phyloP scores from a whole-genome alignment of 2,113 vertebrate species.

The Amblyornis subalaris region DNA sequence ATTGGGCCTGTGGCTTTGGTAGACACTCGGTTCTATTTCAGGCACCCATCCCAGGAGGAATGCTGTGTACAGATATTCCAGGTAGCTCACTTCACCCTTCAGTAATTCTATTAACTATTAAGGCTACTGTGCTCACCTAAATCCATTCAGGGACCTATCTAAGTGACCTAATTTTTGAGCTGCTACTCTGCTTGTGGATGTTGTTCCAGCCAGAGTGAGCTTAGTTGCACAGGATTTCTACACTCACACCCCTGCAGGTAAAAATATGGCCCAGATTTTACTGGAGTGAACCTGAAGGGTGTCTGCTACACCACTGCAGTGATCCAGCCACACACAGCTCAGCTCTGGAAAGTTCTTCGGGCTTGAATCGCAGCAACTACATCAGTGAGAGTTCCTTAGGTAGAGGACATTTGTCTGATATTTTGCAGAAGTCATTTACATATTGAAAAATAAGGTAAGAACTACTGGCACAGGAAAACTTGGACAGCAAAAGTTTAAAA shows the following conservation, averaged over 20 bases:
- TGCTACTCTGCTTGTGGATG: background rate
- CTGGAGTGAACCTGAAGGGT: background rate
- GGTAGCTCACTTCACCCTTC: background rate
- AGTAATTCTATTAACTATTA: conserved; percentile 12
- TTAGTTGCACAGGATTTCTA: background rate
- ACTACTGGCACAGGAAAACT: background rate
- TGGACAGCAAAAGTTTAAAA: background rate
- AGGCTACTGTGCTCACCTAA: background rate
- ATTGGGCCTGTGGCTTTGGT: background rate
- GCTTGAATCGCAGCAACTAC: background rate
- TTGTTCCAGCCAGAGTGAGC: background rate
- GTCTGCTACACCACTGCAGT: background rate
- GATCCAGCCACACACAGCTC: background rate
- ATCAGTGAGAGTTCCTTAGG: background rate
- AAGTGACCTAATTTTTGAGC: background rate
- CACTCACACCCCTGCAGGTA: background rate
- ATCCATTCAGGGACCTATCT: background rate
- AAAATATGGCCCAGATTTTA: background rate
- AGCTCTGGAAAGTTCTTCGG: background rate
- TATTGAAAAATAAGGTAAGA: background rate
- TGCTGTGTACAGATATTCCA: background rate
- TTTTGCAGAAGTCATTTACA: background rate
- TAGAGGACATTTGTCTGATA: background rate
- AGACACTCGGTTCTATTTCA: background rate
- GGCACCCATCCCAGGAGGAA: background rate